Conservation (phyloP, 2,113 vertebrate genomes). For the Daphoenositta chrysoptera region DNA sequence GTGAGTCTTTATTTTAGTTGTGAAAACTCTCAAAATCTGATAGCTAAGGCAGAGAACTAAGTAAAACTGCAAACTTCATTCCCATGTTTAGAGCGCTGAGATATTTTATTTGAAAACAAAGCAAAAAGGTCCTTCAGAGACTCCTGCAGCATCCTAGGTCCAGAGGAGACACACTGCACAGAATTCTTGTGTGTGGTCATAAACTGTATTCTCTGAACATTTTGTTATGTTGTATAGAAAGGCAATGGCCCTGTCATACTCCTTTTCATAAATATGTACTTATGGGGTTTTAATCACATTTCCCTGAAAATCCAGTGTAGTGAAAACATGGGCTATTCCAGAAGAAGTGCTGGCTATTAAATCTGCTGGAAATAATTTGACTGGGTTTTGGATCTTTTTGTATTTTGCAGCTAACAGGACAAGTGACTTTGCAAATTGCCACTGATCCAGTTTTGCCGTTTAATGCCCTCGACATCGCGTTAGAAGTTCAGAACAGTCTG, state of each 20-base stretch:
- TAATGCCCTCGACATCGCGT: constrained; percentile 87
- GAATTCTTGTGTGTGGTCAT: background rate
- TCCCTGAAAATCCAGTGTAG: background rate
- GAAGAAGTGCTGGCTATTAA: background rate
- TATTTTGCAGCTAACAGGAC: constrained; percentile 87
- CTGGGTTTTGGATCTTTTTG: background rate
- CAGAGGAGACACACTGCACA: background rate
- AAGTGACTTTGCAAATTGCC: constrained; percentile 86
- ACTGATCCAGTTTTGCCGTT: constrained; percentile 88
- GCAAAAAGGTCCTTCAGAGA: background rate
- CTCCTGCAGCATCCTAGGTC: background rate
- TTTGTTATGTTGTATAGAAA: background rate
- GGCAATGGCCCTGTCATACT: background rate
- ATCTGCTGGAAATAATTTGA: background rate
- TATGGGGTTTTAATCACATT: background rate
- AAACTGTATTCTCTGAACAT: background rate
- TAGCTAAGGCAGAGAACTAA: background rate
- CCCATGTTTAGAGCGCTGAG: background rate
- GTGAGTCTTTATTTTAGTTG: background rate
- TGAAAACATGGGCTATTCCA: background rate
- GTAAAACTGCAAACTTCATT: background rate
- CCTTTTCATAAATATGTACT: background rate
- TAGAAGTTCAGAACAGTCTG: constrained; percentile 91
- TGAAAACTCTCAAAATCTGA: background rate
- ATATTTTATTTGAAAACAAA: background rate